Conservation (phyloP, 2,113 vertebrate species). For the Crotalus tigris region DNA sequence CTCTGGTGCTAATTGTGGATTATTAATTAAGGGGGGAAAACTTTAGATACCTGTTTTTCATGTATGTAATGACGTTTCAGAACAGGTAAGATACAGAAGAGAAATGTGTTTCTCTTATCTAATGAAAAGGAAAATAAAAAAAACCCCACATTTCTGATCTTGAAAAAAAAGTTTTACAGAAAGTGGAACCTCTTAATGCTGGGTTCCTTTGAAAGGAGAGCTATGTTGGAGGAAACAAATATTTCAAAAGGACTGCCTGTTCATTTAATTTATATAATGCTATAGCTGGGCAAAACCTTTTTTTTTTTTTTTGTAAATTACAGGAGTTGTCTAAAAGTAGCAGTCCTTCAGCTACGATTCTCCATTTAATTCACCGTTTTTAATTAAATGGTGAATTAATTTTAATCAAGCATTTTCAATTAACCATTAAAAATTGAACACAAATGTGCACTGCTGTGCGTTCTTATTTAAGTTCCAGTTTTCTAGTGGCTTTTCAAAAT, state of each 20-base stretch:
- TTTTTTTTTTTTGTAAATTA: neutral
- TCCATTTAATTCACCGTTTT: accelerated
- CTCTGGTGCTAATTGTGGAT: neutral
- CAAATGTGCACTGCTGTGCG: neutral
- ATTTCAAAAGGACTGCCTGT: neutral
- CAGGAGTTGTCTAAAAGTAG: neutral
- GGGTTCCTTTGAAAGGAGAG: neutral
- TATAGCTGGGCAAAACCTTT: neutral
- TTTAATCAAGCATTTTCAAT: too few relatives aligned
- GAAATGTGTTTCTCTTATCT: neutral
- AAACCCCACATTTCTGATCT: neutral
- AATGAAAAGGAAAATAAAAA: neutral
- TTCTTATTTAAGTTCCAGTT: neutral
- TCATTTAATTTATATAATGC: neutral
- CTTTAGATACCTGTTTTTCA: neutral
- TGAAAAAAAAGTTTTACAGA: neutral
- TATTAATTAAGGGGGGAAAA: neutral
- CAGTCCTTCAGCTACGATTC: accelerated
- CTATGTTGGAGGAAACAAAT: neutral
- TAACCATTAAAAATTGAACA: neutral
- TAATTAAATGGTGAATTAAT: neutral
- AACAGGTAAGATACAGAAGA: neutral
- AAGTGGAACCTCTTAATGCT: neutral
- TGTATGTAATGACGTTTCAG: neutral
- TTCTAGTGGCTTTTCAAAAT: neutral